Evolutionary conservation across 2,888 invertebrate species (phyloP), one percentile per base, ranked within the genome.

Genomic region (Pantelozetes paolii): DNA sequence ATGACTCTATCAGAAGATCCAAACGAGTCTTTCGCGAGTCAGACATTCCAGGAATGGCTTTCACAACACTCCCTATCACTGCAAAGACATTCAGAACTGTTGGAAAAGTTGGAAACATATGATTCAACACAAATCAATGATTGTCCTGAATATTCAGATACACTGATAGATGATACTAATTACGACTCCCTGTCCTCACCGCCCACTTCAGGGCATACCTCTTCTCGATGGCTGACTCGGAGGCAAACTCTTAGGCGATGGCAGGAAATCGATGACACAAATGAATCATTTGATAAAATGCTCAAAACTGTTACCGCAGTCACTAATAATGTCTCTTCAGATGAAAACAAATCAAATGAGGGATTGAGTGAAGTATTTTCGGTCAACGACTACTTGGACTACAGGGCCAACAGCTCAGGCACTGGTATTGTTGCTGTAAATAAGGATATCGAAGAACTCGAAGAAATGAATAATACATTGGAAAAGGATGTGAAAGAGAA

Each of bases 361-460:
- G 42, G 26, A 28, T 18, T 23, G 28, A 72, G 76, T 5, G 86
- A 89, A 83, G 86, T 90, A 71, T 90, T 88, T 80, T 90, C 89
- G 81, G 86, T 90, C 6, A 85, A 88, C 76, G 90, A 90, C 82
- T 90, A 90, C 80, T 90, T 90, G 83, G 89, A 89, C 81, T 90
- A 90, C 79, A 85, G 89, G 75, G 67, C 40, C 1, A 59, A 28
- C 26, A 89, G 89, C 74, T 87, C 88, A 80, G 36, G 30, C 18
- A n/a, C 23, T 30, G 20, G 1, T 18, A 88, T 88, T 40, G 88
- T 88, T 80, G 87, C 90, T 78, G 89, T 88, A 81, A 90, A 90
- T 83, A 88, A 89, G 82, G 90, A 90, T 82, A 84, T 90, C 79
- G 89, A 88, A 77, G 89, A 90, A 83, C 84, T 90, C 78, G 76